phyloP scores from a whole-genome alignment of 2,113 vertebrate species.

The Hippocampus guttulatus region DNA sequence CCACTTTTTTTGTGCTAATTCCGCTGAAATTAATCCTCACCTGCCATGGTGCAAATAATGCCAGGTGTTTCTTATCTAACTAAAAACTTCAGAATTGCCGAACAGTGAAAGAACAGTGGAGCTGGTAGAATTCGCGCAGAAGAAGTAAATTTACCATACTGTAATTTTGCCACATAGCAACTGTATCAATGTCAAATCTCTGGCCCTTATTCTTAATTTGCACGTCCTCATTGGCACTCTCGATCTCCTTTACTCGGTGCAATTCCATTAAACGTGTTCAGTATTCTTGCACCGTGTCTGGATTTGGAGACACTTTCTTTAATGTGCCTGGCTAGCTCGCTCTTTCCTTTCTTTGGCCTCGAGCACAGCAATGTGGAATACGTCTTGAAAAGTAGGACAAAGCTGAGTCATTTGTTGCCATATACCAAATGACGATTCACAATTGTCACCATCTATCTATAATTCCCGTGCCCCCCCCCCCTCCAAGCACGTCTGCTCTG shows the following conservation, averaged over 20 bases:
- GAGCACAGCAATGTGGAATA: conserved; percentile 51
- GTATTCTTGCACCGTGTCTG: conserved; percentile 34
- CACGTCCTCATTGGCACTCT: conserved; percentile 42
- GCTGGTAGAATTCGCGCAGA: conserved; percentile 15
- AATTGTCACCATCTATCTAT: conserved; percentile 48
- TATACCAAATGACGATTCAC: conserved; percentile 55
- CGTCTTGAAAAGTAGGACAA: conserved; percentile 67
- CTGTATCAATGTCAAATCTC: conserved; percentile 9
- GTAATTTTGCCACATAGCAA: conserved; percentile 30
- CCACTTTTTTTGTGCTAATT: conserved; percentile 30
- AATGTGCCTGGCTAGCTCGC: conserved; percentile 38
- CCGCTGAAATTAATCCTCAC: conserved; percentile 11
- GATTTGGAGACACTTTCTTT: conserved; percentile 39
- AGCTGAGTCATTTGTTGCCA: conserved; percentile 64
- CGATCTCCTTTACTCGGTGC: conserved; percentile 15
- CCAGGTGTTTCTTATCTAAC: conserved; percentile 37
- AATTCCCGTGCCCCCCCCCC: conserved; percentile 30
- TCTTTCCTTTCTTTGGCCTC: conserved; percentile 46
- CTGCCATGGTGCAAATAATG: conserved; percentile 17
- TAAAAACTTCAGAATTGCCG: conserved; percentile 1
- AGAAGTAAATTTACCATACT: conserved; percentile 31
- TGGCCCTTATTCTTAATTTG: conserved; percentile 38
- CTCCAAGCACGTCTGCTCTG: conserved; percentile 20
- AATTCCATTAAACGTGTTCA: conserved; percentile 18
- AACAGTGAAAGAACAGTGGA: not conserved